Conservation (phyloP, 2,797 vertebrate genomes). For the Petrocephalus sullivani region DNA sequence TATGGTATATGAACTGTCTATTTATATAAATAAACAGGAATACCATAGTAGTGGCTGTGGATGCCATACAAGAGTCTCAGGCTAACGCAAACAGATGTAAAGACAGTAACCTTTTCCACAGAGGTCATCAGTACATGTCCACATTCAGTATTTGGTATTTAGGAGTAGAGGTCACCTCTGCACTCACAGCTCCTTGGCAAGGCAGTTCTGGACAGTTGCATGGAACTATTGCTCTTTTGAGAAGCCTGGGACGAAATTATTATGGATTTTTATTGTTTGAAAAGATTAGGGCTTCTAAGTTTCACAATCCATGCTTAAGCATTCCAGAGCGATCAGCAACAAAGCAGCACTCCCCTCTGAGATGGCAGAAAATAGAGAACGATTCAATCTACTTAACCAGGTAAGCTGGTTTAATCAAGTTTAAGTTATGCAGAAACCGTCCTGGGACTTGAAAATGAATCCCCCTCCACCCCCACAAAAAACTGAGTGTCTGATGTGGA, state of each 20-base stretch:
- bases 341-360: not conserved
- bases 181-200: constrained; percentile 11
- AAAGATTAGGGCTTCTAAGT: constrained; percentile 18
- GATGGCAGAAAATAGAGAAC: constrained; percentile 13
- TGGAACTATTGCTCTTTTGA: constrained; percentile 1
- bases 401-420: constrained; percentile 10
- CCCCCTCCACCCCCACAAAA: not conserved
- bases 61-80: not conserved
- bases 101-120: not conserved
- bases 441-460: not conserved
- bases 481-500: not conserved
- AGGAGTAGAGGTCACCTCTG: not conserved
- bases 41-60: not conserved
- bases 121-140: not conserved
- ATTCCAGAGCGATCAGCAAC: constrained; percentile 12
- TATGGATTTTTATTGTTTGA: not conserved
- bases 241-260: constrained; percentile 10
- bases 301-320: constrained; percentile 10
- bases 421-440: constrained; percentile 4
- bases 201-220: not conserved
- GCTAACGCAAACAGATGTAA: not conserved
- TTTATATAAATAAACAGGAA: not conserved
- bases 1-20: constrained; percentile 6
- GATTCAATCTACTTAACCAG: constrained; percentile 10
- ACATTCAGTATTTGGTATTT: not conserved